These are phyloP conservation scores for Trachythela sp. DNA, from an alignment of 64 coral and sea anemone species.

Conservation along the genomic window DNA sequence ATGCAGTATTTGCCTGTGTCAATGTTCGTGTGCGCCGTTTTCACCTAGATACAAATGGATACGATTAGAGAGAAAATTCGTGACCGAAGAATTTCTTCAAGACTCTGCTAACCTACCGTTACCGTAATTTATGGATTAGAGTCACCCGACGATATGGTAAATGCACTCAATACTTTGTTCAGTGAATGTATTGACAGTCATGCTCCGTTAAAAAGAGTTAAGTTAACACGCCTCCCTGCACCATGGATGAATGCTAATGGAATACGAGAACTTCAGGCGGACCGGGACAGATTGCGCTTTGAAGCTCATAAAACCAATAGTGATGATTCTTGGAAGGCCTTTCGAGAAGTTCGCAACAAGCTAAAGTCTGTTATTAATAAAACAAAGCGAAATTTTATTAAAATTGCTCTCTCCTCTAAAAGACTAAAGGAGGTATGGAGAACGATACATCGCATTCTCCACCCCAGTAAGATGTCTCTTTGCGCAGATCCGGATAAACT, in stretches of 20 bases:
- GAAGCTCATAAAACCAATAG: conserved; percentile 50
- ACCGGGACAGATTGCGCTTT: conserved; percentile 34
- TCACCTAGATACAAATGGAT: too few relatives aligned
- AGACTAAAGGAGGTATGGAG: background rate
- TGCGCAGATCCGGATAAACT: background rate
- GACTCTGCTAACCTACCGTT: background rate
- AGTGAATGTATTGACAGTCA: conserved; percentile 50
- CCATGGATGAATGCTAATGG: conserved; percentile 47
- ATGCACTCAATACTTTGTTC: conserved; percentile 1
- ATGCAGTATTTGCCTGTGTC: too few relatives aligned
- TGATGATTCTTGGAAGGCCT: conserved; percentile 52
- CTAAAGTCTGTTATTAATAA: conserved; percentile 54
- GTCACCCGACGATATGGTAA: conserved; percentile 12
- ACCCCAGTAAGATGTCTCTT: background rate
- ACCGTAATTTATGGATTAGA: background rate
- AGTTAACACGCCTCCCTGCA: conserved; percentile 33
- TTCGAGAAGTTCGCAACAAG: conserved; percentile 44
- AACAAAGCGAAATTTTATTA: conserved; percentile 37
- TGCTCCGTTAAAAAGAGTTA: conserved; percentile 39
- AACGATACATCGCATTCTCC: background rate
- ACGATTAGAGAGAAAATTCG: too few relatives aligned
- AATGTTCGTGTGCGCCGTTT: too few relatives aligned
- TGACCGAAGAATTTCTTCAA: background rate
- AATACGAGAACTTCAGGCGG: conserved; percentile 54
- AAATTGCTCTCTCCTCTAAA: conserved; percentile 23